Percentiles rank a stretch among this genome's conserved stretches.
Conservation (phyloP, 1,140 invertebrate species). For the Cydia splendana region DNA sequence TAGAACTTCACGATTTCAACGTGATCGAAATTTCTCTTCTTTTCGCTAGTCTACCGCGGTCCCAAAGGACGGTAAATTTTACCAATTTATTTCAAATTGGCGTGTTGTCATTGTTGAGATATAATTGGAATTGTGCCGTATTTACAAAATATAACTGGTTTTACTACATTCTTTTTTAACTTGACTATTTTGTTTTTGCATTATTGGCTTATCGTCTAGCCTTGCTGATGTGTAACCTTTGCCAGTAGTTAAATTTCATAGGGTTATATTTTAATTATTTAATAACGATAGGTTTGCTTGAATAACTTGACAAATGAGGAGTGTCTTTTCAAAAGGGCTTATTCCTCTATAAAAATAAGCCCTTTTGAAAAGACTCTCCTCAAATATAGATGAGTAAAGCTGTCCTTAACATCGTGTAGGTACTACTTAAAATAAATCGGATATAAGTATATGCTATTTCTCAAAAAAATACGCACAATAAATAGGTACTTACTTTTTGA, state of each 20-base stretch:
- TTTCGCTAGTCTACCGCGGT: not conserved
- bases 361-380: no score
- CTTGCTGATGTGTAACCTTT: not conserved
- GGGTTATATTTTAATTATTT: not conserved
- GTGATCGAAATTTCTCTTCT: not conserved
- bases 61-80: conserved; percentile 18
- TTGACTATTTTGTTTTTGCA: no score
- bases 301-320: no score
- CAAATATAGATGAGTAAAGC: no score
- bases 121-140: not conserved
- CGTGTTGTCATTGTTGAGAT: conserved; percentile 14
- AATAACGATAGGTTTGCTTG: not conserved
- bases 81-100: conserved; percentile 24
- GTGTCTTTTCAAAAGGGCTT: no score
- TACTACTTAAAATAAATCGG: no score
- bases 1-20: not conserved
- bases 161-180: not conserved
- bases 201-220: no score
- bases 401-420: no score
- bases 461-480: no score
- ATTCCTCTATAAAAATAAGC: no score
- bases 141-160: not conserved
- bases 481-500: no score
- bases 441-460: no score
- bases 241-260: not conserved